Percentiles rank a stretch among this genome's conserved stretches.
Evolutionary conservation across 2,113 vertebrate species (phyloP).

Genomic region (Ptilonorhynchus violaceus): DNA sequence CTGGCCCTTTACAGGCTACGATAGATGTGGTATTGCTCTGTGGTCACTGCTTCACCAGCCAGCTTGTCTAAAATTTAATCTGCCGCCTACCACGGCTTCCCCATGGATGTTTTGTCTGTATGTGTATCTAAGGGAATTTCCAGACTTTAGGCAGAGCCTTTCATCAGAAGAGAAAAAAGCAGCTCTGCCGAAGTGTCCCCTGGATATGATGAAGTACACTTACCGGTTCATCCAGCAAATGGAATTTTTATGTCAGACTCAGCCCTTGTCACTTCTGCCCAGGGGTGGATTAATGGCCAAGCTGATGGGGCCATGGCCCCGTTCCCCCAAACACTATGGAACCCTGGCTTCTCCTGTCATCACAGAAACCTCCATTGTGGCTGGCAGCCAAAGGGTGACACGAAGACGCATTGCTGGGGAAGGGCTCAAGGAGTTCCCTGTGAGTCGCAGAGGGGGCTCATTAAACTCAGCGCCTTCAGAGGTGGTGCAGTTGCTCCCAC

Average conservation of each 20-base stretch:
- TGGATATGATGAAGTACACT: not conserved
- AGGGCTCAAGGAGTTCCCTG: not conserved
- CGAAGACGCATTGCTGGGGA: not conserved
- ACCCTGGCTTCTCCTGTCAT: not conserved
- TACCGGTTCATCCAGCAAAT: not conserved
- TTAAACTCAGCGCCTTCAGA: fast-evolving
- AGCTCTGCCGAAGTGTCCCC: not conserved
- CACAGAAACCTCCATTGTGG: not conserved
- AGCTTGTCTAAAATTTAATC: not conserved
- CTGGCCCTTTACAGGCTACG: not conserved
- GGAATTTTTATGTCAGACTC: not conserved
- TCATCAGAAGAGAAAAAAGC: not conserved
- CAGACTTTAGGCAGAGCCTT: not conserved
- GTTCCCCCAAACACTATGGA: fast-evolving
- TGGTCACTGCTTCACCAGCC: not conserved
- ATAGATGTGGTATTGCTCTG: not conserved
- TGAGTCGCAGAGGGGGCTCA: fast-evolving
- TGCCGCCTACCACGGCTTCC: not conserved
- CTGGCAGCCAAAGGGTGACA: not conserved
- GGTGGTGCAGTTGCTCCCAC: not conserved
- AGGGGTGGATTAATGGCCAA: not conserved
- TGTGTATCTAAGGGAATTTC: not conserved
- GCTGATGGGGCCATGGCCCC: not conserved
- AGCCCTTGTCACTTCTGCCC: not conserved
- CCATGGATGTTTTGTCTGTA: not conserved